These are phyloP conservation scores for Takifugu flavidus DNA, from an alignment of 2,113 vertebrate genomes.

Conservation along the genomic window DNA sequence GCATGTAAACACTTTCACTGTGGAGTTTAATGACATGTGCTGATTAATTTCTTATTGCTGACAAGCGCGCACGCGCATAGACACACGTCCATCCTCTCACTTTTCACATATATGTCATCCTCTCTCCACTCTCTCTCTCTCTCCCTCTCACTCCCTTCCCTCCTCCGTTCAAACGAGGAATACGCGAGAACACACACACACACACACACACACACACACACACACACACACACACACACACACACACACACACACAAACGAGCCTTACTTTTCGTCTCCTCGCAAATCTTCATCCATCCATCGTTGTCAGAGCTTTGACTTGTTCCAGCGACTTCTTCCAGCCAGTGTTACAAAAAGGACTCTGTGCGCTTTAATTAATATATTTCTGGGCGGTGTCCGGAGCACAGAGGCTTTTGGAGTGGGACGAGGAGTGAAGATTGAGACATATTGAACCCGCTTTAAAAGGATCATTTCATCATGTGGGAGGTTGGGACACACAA, in stretches of 20 bases:
- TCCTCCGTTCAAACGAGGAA: not conserved
- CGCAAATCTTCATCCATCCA: constrained; percentile 76
- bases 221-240: constrained; percentile 13
- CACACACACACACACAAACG: constrained; percentile 3
- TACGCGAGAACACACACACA: constrained; percentile 18
- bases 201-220: constrained; percentile 32
- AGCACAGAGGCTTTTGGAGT: constrained; percentile 84
- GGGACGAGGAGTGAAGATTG: constrained; percentile 96
- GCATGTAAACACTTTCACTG: constrained; percentile 47
- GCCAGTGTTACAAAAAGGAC: constrained; percentile 58
- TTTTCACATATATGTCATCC: constrained; percentile 55
- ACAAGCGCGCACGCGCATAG: constrained; percentile 50
- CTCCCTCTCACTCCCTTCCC: constrained; percentile 22
- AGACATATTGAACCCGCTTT: constrained; percentile 98
- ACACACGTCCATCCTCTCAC: constrained; percentile 52
- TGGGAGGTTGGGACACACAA: constrained; percentile 98
- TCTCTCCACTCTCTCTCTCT: constrained; percentile 51
- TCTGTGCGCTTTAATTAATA: constrained; percentile 73
- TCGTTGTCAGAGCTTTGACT: constrained; percentile 71
- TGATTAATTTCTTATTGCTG: constrained; percentile 79
- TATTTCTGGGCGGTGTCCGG: constrained; percentile 77
- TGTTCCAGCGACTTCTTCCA: constrained; percentile 75
- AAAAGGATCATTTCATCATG: constrained; percentile 98
- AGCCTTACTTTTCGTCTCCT: constrained; percentile 74
- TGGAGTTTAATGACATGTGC: constrained; percentile 70